These are phyloP conservation scores for Octomys mimax DNA, from an alignment of 2,797 vertebrate genomes.

Conservation along the genomic window DNA sequence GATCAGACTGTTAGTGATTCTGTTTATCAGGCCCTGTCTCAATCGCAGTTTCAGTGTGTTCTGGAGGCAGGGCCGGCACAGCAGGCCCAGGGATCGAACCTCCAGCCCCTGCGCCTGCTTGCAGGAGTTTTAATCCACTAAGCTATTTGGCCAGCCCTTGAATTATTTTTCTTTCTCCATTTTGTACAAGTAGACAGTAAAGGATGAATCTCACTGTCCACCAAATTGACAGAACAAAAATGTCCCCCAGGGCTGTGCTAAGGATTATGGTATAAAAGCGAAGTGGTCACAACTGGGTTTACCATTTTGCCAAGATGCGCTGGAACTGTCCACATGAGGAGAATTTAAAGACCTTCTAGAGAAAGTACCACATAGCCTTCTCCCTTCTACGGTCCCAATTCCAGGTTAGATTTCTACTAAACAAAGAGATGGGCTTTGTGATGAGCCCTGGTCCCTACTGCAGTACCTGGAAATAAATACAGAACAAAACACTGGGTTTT, in stretches of 20 bases:
- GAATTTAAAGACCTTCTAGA: background rate
- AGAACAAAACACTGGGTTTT: background rate
- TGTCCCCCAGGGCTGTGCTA: background rate
- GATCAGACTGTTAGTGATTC: no score
- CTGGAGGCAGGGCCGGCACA: no score
- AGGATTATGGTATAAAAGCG: background rate
- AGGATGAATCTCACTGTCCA: conserved; percentile 11
- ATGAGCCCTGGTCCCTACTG: background rate
- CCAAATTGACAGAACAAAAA: background rate
- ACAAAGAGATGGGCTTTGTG: background rate
- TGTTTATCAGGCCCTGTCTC: no score
- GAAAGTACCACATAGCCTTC: background rate
- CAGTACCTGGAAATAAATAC: background rate
- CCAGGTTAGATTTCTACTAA: background rate
- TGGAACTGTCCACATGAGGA: no score
- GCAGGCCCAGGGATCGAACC: no score
- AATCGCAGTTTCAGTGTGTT: no score
- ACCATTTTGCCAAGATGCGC: background rate
- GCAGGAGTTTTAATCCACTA: no score
- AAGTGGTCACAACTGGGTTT: background rate
- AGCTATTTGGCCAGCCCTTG: background rate
- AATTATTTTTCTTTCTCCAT: conserved; percentile 50
- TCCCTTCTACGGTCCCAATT: background rate
- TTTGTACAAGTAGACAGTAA: conserved; percentile 16
- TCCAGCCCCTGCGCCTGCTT: no score